Base-by-base conservation (phyloP, 1,140 invertebrate species). In the Eubasilissa regina region DNA sequence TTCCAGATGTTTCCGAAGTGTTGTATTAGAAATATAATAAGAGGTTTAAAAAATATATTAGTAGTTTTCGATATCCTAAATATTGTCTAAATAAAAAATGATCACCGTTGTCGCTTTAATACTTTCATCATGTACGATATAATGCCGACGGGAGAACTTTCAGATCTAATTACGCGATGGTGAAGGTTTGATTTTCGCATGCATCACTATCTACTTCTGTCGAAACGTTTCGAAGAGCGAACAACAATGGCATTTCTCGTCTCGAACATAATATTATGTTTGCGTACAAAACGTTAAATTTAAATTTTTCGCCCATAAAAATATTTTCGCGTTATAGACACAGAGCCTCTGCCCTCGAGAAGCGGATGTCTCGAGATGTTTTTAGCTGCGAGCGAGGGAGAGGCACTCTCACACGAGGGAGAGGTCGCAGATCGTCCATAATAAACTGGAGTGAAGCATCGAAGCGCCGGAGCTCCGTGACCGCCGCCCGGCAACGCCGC, bases 321-420 rank as follows among this genome's bases (percentile, higher is more conserved):
- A 66, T 66, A 66, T 58, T 58, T 66, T 44, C 12, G 43, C 62
- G 62, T 44, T 66, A 0, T 35, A 66, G 8, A 3, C 15, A 47
- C 43, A n/a, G 12, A 17, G 62, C 25, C 21, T 56, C 86, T 86
- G 89, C 88, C 89, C 88, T 89, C 89, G 89, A 87, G 85, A 85
- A 84, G 84, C 84, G 83, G 85, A 86, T 86, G 84, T 85, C 85
- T 86, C 84, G 53, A 56, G 53, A 56, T 56, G 53, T 56, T 56
- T 9, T 12, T 86, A 89, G 85, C 86, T 86, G 87, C 86, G 84
- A 86, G 86, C 86, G 83, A 84, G 85, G 85, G 84, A 85, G 84
- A 84, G 84, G 85, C 83, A 83, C 84, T 21, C 25, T 35, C 7
- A 44, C 9, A 8, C 11, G 60, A 44, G 9, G 12, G n/a, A 64